Percentiles rank a stretch among this genome's conserved stretches.
Evolutionary conservation across 2,888 invertebrate species (phyloP).

Genomic region (Hirtodrosophila cameraria): DNA sequence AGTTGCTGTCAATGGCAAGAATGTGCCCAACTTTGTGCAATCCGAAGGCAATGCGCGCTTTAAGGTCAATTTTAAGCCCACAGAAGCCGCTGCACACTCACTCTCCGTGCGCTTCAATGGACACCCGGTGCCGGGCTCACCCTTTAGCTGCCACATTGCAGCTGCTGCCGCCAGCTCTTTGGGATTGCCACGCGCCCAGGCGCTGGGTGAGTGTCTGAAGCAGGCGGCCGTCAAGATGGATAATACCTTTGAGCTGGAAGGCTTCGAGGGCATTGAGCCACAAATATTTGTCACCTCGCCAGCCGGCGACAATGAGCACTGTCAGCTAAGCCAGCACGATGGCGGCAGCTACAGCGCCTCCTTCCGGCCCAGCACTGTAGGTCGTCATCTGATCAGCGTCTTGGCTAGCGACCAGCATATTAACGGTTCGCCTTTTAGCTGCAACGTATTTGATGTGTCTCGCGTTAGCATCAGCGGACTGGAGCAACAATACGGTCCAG

Average conservation of each 20-base stretch:
- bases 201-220: conserved; percentile 82
- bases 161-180: conserved; percentile 83
- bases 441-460: conserved; percentile 96
- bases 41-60: conserved; percentile 98
- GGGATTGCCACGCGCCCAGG: conserved; percentile 86
- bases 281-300: conserved; percentile 92
- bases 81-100: conserved; percentile 95
- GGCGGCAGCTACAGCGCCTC: conserved; percentile 90
- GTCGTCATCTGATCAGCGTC: conserved; percentile 93
- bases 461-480: conserved; percentile 90
- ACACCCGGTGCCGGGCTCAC: conserved; percentile 93
- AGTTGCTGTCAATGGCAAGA: conserved; percentile 97
- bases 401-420: conserved; percentile 93
- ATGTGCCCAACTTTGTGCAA: conserved; percentile 99
- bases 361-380: conserved; percentile 94
- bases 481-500: conserved; percentile 85
- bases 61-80: conserved; percentile 97
- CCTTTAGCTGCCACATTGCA: conserved; percentile 94
- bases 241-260: conserved; percentile 87
- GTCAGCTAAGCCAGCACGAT: conserved; percentile 88
- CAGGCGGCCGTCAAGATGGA: conserved; percentile 84
- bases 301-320: conserved; percentile 91
- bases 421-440: conserved; percentile 95
- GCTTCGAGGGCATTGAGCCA: conserved; percentile 87
- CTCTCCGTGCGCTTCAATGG: conserved; percentile 94